phyloP scores from a whole-genome alignment of 2,113 vertebrate genomes.

The Anthoscopus minutus region DNA sequence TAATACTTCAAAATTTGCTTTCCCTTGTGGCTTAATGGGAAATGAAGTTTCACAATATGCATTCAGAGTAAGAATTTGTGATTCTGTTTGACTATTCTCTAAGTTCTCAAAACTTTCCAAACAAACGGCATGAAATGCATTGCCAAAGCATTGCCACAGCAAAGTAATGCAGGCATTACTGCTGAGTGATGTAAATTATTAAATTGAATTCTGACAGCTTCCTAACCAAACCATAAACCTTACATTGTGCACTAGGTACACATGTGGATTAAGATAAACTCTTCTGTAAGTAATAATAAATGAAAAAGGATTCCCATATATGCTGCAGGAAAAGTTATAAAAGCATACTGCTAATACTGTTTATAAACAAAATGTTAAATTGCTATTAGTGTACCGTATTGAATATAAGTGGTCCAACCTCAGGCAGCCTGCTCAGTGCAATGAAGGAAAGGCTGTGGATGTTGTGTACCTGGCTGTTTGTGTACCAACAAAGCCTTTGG shows the following conservation, averaged over 20 bases:
- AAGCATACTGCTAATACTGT: neutral
- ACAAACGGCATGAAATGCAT: neutral
- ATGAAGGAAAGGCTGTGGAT: neutral
- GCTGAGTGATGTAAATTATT: constrained; percentile 20
- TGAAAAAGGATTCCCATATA: neutral
- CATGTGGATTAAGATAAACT: neutral
- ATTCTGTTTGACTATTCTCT: constrained; percentile 19
- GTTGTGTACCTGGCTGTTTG: neutral
- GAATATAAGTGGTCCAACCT: neutral
- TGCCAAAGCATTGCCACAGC: neutral
- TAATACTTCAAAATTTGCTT: neutral
- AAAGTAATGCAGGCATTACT: neutral
- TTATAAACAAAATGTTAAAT: neutral
- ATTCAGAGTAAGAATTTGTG: neutral
- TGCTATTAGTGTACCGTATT: neutral
- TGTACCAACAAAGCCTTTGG: neutral
- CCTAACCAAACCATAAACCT: constrained; percentile 23
- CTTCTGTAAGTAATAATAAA: neutral
- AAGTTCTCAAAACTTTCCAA: constrained; percentile 16
- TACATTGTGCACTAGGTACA: neutral
- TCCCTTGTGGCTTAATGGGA: neutral
- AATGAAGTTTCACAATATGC: neutral
- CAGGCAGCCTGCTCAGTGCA: neutral
- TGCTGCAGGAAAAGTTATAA: neutral
- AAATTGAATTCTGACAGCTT: constrained; percentile 7